Evolutionary conservation across 2,113 vertebrate species (phyloP), one percentile per base, ranked within the genome.

Genomic region (Naja naja): DNA sequence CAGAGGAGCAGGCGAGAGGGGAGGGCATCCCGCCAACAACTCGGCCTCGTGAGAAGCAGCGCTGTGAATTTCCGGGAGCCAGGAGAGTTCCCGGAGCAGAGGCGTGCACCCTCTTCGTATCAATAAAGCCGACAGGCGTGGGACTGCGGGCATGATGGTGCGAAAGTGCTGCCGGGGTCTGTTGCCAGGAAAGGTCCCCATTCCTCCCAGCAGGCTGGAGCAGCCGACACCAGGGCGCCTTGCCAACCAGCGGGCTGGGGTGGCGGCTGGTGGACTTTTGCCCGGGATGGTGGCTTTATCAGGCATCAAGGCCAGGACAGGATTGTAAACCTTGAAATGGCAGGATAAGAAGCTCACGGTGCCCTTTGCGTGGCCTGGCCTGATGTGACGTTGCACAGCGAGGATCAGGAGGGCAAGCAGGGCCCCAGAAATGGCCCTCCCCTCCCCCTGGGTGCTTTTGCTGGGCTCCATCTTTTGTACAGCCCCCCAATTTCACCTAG

Each of bases 241-340:
- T 2, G 45, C 47, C 45, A 52, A 23, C 34, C 23, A 5, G 58
- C 10, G 8, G 27, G 30, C 34, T 7, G 25, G 10, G 18, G 0
- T 56, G 81, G 85, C 45, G 6, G 27, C 9, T 27, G n/a, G 47
- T 39, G 88, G 54, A 58, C 69, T 90, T 20, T 86, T 86, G 54
- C 74, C n/a, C 69, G 1, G 87, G 87, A 52, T 43, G 22, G 0
- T 81, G 39, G 53, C 92, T 45, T 93, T 90, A 90, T 90, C 81
- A 58, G 87, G 92, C 10, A 0, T 49, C 92, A 92, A 89, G 92
- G 92, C 69, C 64, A 47, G 39, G 69, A 7, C 27, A 56, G 30
- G 88, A 7, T 64, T 85, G 92, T 92, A 92, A 92, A 92, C 88
- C 53, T 92, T 92, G 87, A 87, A 34, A 11, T 56, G 18, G 52